phyloP scores from a whole-genome alignment of 2,113 vertebrate species.

The Pipa parva region DNA sequence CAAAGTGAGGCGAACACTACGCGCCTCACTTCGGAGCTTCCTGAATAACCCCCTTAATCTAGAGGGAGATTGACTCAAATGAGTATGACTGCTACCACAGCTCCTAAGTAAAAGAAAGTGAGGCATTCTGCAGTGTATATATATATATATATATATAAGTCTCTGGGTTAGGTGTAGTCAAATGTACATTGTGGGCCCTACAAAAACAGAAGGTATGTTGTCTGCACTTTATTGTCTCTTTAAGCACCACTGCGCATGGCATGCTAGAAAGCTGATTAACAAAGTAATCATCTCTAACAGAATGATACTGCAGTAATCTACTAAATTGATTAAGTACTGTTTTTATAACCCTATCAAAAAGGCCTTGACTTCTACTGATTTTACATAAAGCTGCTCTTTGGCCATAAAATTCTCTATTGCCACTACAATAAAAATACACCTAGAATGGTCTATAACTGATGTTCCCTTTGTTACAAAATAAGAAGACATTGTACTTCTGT shows the following conservation, averaged over 20 bases:
- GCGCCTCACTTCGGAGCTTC: too few relatives aligned
- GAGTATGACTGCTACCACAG: too few relatives aligned
- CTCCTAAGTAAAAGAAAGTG: too few relatives aligned
- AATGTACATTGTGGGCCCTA: too few relatives aligned
- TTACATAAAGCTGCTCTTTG: neutral
- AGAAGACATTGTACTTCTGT: conserved; percentile 42
- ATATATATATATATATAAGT: too few relatives aligned
- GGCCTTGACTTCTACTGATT: conserved; percentile 1
- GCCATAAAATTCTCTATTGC: conserved; percentile 12
- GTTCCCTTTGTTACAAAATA: conserved; percentile 27
- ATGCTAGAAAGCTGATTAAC: neutral
- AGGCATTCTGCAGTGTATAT: too few relatives aligned
- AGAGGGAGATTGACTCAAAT: too few relatives aligned
- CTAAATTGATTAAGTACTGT: conserved; percentile 2
- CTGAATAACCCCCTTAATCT: too few relatives aligned
- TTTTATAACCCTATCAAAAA: neutral
- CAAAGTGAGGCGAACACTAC: too few relatives aligned
- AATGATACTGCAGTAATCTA: neutral
- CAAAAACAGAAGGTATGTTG: too few relatives aligned
- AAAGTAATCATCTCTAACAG: neutral
- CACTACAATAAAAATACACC: conserved; percentile 27
- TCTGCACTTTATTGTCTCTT: too few relatives aligned
- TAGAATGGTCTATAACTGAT: conserved; percentile 30
- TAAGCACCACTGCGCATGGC: neutral
- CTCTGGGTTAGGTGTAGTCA: too few relatives aligned